Evolutionary conservation across 2,888 invertebrate species (phyloP).

Genomic region (Acrocera orbiculus): DNA sequence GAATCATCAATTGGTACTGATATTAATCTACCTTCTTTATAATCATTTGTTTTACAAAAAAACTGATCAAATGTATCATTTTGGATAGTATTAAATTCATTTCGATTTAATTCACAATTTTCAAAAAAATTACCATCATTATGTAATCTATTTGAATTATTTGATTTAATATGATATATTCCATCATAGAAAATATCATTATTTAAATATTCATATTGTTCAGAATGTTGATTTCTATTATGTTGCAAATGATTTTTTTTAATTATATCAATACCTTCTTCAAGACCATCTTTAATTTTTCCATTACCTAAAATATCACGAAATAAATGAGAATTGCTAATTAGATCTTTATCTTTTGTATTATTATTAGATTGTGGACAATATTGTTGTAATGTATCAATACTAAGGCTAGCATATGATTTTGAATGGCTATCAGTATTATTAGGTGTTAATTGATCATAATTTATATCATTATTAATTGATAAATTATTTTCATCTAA

Average conservation of each 20-base stretch:
- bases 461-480: slow-evolving; percentile 1
- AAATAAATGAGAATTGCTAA: slow-evolving; percentile 30
- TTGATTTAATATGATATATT: slow-evolving; percentile 4
- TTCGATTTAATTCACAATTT: slow-evolving; percentile 16
- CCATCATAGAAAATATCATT: slow-evolving; percentile 12
- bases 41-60: slow-evolving; percentile 25
- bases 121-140: slow-evolving; percentile 19
- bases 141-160: slow-evolving; percentile 9
- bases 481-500: slow-evolving; percentile 2
- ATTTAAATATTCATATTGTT: slow-evolving; percentile 15
- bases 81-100: slow-evolving; percentile 15
- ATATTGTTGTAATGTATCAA: slow-evolving; percentile 4
- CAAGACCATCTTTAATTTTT: slow-evolving; percentile 45
- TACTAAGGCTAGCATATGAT: slow-evolving; percentile 3
- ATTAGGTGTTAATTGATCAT: slow-evolving; percentile 10
- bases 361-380: slow-evolving; percentile 1
- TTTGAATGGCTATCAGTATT: no score
- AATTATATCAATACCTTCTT: slow-evolving; percentile 43
- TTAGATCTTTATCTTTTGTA: no score
- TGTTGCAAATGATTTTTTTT: slow-evolving; percentile 25
- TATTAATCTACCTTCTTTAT: slow-evolving; percentile 17
- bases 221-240: slow-evolving; percentile 17
- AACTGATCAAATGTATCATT: slow-evolving; percentile 12
- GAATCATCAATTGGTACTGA: slow-evolving; percentile 23
- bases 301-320: slow-evolving; percentile 48